Percentiles rank a stretch among this genome's conserved stretches.
These are phyloP conservation scores for Menidia menidia DNA, from an alignment of 2,797 vertebrate species.

Conservation along the genomic window DNA sequence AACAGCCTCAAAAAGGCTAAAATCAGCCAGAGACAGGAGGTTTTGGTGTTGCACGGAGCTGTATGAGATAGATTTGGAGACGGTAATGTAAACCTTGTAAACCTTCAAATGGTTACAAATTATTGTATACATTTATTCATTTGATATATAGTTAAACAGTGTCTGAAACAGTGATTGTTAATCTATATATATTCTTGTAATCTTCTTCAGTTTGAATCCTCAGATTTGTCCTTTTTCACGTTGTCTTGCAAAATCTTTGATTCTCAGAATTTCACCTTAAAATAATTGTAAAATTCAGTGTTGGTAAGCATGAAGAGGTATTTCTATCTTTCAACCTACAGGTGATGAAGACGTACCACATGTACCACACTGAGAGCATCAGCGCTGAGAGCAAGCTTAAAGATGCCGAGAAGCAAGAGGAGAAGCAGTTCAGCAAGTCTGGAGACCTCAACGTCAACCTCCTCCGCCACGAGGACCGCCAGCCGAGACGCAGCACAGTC, in stretches of 20 bases:
- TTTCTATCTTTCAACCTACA: conserved; percentile 60
- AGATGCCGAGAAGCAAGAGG: conserved; percentile 98
- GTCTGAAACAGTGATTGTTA: too few species aligned
- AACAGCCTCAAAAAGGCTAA: conserved; percentile 30
- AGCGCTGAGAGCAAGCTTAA: conserved; percentile 98
- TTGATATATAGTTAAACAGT: not conserved
- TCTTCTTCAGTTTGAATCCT: not conserved
- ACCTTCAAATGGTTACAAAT: too few species aligned
- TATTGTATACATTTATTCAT: too few species aligned
- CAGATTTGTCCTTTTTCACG: not conserved
- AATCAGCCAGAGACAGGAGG: conserved; percentile 11
- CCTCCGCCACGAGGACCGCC: conserved; percentile 93
- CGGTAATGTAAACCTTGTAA: too few species aligned
- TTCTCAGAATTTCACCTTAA: not conserved
- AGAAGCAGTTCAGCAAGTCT: conserved; percentile 96
- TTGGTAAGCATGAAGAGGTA: not conserved
- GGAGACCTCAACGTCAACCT: conserved; percentile 95
- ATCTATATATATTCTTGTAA: too few species aligned
- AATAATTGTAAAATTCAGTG: not conserved
- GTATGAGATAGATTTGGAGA: too few species aligned
- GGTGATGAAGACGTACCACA: conserved; percentile 99
- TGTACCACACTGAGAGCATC: conserved; percentile 98
- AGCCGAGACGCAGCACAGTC: conserved; percentile 89
- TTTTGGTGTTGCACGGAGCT: too few species aligned
- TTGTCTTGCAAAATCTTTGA: not conserved